A percentile compares a stretch with the other conserved stretches of the same genome.
Evolutionary conservation across 2,888 invertebrate genomes (phyloP).

Genomic region (Ectemnius cavifrons): DNA sequence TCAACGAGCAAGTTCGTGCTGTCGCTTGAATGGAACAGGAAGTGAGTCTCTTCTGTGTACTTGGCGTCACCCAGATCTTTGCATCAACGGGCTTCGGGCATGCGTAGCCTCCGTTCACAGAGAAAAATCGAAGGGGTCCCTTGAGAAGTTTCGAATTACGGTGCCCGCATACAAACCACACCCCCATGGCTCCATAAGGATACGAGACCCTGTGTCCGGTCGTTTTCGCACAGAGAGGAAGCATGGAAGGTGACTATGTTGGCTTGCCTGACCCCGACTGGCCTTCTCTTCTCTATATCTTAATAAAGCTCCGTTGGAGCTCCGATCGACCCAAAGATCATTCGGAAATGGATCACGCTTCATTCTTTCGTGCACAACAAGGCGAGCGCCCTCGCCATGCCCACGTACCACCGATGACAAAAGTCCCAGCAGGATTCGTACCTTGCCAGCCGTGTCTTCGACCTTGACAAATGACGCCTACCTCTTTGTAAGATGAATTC

Average conservation of each 20-base stretch:
- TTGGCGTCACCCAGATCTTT: neutral
- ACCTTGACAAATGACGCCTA: constrained; percentile 25
- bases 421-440: constrained; percentile 17
- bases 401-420: constrained; percentile 17
- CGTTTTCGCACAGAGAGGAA: no score
- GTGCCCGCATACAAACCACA: constrained; percentile 44
- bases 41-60: neutral
- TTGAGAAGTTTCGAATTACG: constrained; percentile 48
- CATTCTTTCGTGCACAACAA: constrained; percentile 18
- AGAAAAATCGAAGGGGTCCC: constrained; percentile 28
- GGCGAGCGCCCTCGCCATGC: constrained; percentile 8
- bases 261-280: no score
- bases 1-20: constrained; percentile 48
- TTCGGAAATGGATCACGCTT: constrained; percentile 18
- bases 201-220: no score
- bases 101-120: constrained; percentile 8
- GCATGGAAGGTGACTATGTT: no score
- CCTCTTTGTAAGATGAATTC: constrained; percentile 7
- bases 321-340: constrained; percentile 2
- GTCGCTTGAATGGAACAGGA: neutral
- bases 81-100: neutral
- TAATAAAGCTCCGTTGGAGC: constrained; percentile 25
- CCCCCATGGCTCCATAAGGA: constrained; percentile 19
- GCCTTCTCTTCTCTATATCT: neutral
- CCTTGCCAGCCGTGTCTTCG: constrained; percentile 6